A percentile compares a stretch with the other conserved stretches of the same genome.
phyloP scores from a whole-genome alignment of 2,888 invertebrate genomes.

The Yponomeuta sedellus region DNA sequence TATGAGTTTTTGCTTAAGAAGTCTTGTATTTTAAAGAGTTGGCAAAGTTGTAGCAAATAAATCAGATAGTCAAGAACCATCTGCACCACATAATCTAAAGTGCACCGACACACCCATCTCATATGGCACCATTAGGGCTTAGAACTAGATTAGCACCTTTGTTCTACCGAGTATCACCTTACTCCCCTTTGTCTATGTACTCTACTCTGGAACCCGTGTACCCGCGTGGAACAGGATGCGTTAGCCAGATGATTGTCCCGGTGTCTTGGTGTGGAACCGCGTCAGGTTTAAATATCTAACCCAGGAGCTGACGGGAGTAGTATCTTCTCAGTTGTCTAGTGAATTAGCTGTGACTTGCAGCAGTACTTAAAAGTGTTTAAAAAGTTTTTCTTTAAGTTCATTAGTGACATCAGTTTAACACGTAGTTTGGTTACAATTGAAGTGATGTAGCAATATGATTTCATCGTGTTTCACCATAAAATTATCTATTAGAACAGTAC shows the following conservation, averaged over 20 bases:
- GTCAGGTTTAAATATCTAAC: constrained; percentile 59
- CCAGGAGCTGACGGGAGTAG: constrained; percentile 48
- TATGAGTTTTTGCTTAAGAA: no score
- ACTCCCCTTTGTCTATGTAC: constrained; percentile 54
- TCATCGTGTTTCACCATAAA: background rate
- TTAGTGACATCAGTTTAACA: no score
- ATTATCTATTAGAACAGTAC: background rate
- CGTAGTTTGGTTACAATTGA: no score
- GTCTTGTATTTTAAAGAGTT: no score
- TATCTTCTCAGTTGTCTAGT: constrained; percentile 28
- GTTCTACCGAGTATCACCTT: constrained; percentile 72
- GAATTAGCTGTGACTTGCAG: constrained; percentile 29
- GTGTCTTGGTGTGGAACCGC: constrained; percentile 57
- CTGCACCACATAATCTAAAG: background rate
- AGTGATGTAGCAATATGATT: no score
- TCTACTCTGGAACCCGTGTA: constrained; percentile 26
- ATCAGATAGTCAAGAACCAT: background rate
- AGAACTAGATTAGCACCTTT: constrained; percentile 30
- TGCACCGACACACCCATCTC: background rate
- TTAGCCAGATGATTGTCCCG: constrained; percentile 53
- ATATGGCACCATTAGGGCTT: background rate
- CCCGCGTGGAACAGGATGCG: constrained; percentile 54
- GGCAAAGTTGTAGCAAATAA: no score
- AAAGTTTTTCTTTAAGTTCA: background rate
- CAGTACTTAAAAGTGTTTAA: background rate